Percentiles rank a stretch among this genome's conserved stretches.
phyloP scores from a whole-genome alignment of 1,140 invertebrate genomes.

The Pogonomyrmex barbatus region DNA sequence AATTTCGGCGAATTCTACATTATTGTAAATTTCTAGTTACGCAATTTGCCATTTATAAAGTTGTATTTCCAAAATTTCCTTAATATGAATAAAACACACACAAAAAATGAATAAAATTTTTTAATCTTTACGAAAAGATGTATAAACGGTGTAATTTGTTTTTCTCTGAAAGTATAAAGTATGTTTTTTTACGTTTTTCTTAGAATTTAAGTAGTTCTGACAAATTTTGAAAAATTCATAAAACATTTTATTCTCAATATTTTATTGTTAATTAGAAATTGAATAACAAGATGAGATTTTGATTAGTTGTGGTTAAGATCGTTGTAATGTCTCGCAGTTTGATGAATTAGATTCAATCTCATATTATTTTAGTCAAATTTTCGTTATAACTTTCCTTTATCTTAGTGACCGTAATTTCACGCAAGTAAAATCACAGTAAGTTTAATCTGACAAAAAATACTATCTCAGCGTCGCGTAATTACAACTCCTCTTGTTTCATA shows the following conservation, averaged over 20 bases:
- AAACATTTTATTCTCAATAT: neutral
- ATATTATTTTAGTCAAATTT: conserved; percentile 53
- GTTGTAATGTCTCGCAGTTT: conserved; percentile 12
- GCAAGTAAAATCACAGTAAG: conserved; percentile 41
- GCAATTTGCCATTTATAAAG: neutral
- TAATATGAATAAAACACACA: neutral
- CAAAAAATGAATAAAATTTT: neutral
- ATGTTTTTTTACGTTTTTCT: neutral
- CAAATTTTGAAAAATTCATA: neutral
- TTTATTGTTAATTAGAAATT: conserved; percentile 25
- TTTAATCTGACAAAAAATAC: conserved; percentile 53
- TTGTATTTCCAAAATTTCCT: neutral
- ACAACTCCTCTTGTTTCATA: neutral
- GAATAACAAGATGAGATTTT: conserved; percentile 20
- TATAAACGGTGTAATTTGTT: neutral
- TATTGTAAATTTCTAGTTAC: neutral
- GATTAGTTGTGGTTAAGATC: conserved; percentile 2
- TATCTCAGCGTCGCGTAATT: conserved; percentile 19
- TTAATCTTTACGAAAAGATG: neutral
- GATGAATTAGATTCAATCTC: conserved; percentile 45
- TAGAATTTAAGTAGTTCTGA: neutral
- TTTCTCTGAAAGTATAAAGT: neutral
- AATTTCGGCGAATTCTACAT: neutral
- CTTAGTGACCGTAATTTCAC: conserved; percentile 26
- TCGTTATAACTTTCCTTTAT: conserved; percentile 43